Conservation (phyloP, 2,113 vertebrate species). For the Pachyramphus minor region DNA sequence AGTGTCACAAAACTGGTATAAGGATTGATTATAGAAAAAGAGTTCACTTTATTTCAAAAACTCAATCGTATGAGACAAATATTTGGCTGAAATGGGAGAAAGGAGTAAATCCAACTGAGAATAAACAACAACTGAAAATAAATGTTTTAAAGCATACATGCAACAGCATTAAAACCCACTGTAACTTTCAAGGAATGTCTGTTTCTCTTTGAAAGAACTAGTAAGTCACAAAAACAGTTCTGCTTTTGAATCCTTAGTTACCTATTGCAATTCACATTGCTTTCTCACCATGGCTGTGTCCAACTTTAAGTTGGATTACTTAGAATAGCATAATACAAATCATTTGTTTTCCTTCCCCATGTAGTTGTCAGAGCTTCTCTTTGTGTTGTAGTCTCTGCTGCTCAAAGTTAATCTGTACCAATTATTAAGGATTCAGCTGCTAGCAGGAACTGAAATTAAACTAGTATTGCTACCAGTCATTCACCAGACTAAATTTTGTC, state of each 20-base stretch:
- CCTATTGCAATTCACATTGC: constrained; percentile 8
- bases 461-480: background rate
- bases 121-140: constrained; percentile 20
- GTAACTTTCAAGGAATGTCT: background rate
- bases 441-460: background rate
- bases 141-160: constrained; percentile 23
- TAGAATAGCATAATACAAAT: background rate
- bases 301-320: constrained; percentile 6
- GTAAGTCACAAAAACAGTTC: background rate
- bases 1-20: background rate
- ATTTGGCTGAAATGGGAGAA: background rate
- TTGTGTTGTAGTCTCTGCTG: background rate
- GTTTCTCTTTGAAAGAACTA: constrained; percentile 17
- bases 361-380: background rate
- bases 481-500: background rate
- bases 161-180: background rate
- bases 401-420: constrained; percentile 21
- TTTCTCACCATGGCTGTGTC: background rate
- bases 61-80: background rate
- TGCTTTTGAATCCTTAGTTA: constrained; percentile 36
- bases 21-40: background rate
- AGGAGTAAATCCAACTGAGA: background rate
- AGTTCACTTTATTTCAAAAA: background rate
- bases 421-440: constrained; percentile 2
- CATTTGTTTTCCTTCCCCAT: constrained; percentile 5